These are phyloP conservation scores for Progne subis DNA, from an alignment of 2,113 vertebrate species.

Conservation along the genomic window DNA sequence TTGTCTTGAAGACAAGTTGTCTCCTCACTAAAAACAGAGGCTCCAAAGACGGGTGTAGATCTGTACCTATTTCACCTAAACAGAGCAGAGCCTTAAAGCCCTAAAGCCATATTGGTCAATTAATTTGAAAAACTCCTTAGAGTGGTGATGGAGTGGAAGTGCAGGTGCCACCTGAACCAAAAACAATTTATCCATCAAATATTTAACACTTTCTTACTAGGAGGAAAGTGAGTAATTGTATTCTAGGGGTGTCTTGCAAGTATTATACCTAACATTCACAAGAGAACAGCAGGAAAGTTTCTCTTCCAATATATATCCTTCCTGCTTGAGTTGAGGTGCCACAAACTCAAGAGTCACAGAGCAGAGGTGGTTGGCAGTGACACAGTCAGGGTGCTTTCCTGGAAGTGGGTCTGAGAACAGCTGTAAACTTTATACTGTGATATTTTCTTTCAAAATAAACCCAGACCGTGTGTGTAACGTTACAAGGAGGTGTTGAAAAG, in stretches of 20 bases:
- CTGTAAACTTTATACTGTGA: slow-evolving; percentile 47
- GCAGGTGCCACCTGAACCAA: not conserved
- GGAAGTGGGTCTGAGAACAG: slow-evolving; percentile 53
- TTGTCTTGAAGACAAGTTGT: too few species aligned
- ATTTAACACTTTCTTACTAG: not conserved
- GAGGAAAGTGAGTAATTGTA: not conserved
- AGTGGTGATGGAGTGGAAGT: not conserved
- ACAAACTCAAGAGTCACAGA: not conserved
- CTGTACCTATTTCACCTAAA: not conserved
- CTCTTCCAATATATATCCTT: not conserved
- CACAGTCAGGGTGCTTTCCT: slow-evolving; percentile 44
- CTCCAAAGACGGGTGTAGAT: not conserved
- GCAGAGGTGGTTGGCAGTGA: not conserved
- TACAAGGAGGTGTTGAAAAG: slow-evolving; percentile 69
- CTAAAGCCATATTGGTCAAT: not conserved
- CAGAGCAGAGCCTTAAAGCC: not conserved
- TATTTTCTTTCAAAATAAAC: slow-evolving; percentile 67
- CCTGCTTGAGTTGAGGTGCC: not conserved
- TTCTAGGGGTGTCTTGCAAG: not conserved
- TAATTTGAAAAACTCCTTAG: not conserved
- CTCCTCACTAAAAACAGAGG: not conserved
- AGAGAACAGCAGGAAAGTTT: not conserved
- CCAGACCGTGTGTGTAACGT: slow-evolving; percentile 36
- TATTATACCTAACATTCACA: not conserved
- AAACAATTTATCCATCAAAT: not conserved